phyloP scores from a whole-genome alignment of 2,113 vertebrate genomes.

The Chaetodon auriga region DNA sequence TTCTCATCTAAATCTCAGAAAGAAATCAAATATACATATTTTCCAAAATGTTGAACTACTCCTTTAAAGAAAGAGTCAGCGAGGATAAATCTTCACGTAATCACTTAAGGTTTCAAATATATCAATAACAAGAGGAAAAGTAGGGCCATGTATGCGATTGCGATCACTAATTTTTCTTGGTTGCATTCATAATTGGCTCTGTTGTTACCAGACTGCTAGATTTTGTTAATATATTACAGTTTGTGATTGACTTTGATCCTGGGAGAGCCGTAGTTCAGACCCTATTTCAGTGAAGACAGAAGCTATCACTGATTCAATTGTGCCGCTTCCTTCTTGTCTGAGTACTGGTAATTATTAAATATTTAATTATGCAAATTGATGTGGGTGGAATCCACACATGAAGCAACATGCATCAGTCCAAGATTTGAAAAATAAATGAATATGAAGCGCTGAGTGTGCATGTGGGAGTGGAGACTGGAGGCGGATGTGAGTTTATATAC shows the following conservation, averaged over 20 bases:
- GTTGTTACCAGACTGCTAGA: not conserved
- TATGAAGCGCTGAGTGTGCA: not conserved
- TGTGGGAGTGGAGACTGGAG: not conserved
- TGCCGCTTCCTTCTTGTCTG: conserved; percentile 60
- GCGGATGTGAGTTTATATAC: not conserved
- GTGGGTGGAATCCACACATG: conserved; percentile 47
- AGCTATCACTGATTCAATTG: conserved; percentile 14
- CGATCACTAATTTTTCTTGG: not conserved
- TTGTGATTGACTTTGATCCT: conserved; percentile 5
- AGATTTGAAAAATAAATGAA: not conserved
- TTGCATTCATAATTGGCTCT: not conserved
- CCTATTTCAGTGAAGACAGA: conserved; percentile 18
- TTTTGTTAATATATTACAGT: not conserved
- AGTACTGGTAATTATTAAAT: conserved; percentile 60
- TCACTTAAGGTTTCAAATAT: not conserved
- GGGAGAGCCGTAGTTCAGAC: conserved; percentile 4
- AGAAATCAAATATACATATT: too few relatives aligned
- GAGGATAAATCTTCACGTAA: not conserved
- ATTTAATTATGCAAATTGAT: conserved; percentile 60
- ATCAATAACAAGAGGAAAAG: not conserved
- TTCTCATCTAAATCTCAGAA: too few relatives aligned
- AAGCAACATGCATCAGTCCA: conserved; percentile 4
- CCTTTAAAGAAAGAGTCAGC: not conserved
- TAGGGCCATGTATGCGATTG: not conserved
- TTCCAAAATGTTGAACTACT: too few relatives aligned